Evolutionary conservation across 1,140 invertebrate genomes (phyloP), one percentile per base, ranked within the genome.

Genomic region (Charaxes varanes): DNA sequence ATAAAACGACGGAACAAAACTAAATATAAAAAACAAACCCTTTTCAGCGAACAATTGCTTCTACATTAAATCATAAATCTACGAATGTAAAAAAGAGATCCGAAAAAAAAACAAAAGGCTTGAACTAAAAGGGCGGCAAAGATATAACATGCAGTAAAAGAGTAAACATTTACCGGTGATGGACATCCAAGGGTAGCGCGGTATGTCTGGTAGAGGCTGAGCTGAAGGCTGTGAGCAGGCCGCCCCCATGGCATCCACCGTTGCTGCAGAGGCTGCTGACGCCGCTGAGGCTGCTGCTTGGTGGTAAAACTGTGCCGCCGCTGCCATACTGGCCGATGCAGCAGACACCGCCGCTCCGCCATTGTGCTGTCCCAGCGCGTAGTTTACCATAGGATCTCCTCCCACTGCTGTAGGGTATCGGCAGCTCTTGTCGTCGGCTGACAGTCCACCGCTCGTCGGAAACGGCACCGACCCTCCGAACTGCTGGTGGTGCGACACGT

Each of bases 171-270:
- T 89, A 97, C 95, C 95, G 87, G 94, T 96, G 78, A 97, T 95
- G 57, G 94, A 94, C 94, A 97, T 97, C 95, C 95, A 97, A n/a
- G 95, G 95, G 82, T 97, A 97, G 67, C 94, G 88, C 7, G 94
- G 94, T 66, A 96, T 93, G 80, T 94, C 93, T 16, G 94, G 93
- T 56, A 94, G 90, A 84, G 62, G 92, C 89, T 85, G 92, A 87
- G 62, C 90, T 87, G 56, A 90, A 62, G 45, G 85, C 85, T 65
- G 90, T 65, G 84, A 48, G 83, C 85, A 77, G 60, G 73, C 65
- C 88, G 88, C 74, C 10, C 74, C 74, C 78, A 82, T 79, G 23
- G 78, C 78, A 47, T 80, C 78, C 37, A 73, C 86, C 14, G 85
- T 79, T 30, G 86, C 87, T 19, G 86, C 85, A 2, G 86, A 86